Evolutionary conservation across 1,140 invertebrate species (phyloP).

Genomic region (Eurosta solidaginis): DNA sequence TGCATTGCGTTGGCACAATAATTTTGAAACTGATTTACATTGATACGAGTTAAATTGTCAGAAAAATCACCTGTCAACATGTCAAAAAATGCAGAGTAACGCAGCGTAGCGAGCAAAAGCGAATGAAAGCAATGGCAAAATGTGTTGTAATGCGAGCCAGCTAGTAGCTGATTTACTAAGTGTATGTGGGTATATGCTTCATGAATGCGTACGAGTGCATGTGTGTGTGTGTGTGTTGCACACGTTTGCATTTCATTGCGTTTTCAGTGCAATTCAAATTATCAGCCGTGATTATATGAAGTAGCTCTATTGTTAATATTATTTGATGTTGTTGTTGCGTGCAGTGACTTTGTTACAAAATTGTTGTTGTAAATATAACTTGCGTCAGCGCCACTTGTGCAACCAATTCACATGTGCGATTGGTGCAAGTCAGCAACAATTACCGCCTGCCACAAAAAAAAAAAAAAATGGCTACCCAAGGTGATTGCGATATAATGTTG

Average conservation of each 20-base stretch:
- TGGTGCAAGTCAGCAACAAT: conserved; percentile 25
- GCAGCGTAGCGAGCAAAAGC: background rate
- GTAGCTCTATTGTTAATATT: conserved; percentile 6
- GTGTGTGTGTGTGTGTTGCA: background rate
- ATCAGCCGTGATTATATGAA: background rate
- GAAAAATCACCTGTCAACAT: conserved; percentile 60
- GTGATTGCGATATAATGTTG: background rate
- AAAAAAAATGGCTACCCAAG: background rate
- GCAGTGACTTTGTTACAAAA: conserved; percentile 3
- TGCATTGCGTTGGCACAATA: conserved; percentile 30
- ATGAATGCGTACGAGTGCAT: background rate
- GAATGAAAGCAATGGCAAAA: background rate
- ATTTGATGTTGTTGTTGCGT: background rate
- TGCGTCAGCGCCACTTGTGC: conserved; percentile 10
- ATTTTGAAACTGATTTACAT: conserved; percentile 60
- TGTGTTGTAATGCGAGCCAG: background rate
- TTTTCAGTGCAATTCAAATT: conserved; percentile 30
- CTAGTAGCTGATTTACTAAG: background rate
- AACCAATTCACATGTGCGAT: conserved; percentile 3
- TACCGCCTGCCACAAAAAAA: background rate
- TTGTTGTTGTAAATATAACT: conserved; percentile 4
- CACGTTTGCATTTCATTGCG: conserved; percentile 27
- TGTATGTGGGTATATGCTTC: background rate
- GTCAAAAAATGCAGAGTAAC: conserved; percentile 55
- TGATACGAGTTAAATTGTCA: conserved; percentile 60